Conservation (phyloP, 2,797 vertebrate species). For the Mus spretus region DNA sequence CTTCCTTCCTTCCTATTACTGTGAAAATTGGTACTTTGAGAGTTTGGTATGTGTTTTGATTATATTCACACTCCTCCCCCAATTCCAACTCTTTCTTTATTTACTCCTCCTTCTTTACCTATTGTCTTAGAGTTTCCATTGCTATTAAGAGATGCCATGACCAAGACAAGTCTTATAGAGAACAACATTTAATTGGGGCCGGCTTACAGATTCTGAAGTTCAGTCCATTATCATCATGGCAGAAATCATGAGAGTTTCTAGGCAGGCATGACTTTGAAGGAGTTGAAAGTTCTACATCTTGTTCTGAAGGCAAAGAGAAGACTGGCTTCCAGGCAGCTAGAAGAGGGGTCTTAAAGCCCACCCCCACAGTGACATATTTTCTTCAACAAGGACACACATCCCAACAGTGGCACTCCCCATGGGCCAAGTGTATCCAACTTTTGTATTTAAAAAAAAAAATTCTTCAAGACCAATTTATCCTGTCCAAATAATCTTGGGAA, state of each 20-base stretch:
- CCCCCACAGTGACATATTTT: too few species aligned
- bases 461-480: neutral
- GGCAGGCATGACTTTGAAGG: too few species aligned
- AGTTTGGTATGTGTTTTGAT: neutral
- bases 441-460: neutral
- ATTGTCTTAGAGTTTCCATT: too few species aligned
- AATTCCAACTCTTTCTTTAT: neutral
- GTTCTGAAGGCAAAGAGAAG: neutral
- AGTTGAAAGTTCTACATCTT: neutral
- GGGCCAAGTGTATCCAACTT: neutral
- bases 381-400: neutral
- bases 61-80: neutral
- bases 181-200: too few species aligned
- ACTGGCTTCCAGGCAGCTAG: neutral
- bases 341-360: neutral
- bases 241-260: too few species aligned
- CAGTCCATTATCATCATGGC: neutral
- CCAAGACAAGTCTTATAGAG: neutral
- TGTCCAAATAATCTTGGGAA: neutral
- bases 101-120: neutral
- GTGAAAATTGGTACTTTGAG: neutral
- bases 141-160: neutral
- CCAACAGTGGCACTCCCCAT: neutral
- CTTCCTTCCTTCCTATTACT: neutral
- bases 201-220: neutral